Evolutionary conservation across 2,888 invertebrate species (phyloP).

Genomic region (Volucella zonaria): DNA sequence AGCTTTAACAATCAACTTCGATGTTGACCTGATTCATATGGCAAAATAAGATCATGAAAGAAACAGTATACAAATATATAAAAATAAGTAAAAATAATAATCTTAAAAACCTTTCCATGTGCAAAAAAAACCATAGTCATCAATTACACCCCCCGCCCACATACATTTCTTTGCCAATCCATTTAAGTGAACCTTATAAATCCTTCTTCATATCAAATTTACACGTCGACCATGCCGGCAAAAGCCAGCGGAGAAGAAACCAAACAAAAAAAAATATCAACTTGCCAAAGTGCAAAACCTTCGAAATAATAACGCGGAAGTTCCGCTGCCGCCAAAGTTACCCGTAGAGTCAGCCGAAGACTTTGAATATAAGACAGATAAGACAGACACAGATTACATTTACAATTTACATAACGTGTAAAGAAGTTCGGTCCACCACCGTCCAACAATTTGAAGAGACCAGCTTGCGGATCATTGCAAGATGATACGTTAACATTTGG

Average conservation of each 20-base stretch:
- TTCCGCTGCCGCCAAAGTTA: constrained; percentile 35
- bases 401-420: constrained; percentile 72
- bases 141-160: constrained; percentile 50
- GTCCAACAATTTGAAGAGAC: constrained; percentile 13
- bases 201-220: constrained; percentile 57
- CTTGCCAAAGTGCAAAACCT: constrained; percentile 66
- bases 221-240: constrained; percentile 28
- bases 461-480: constrained; percentile 37
- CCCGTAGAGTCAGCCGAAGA: constrained; percentile 50
- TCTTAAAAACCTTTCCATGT: constrained; percentile 33
- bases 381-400: constrained; percentile 70
- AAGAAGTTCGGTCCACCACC: constrained; percentile 48
- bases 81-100: neutral
- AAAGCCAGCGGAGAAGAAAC: constrained; percentile 42
- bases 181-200: constrained; percentile 43
- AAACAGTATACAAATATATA: neutral
- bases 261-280: constrained; percentile 59
- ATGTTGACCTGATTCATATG: constrained; percentile 64
- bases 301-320: constrained; percentile 72
- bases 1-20: constrained; percentile 43
- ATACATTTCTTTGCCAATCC: constrained; percentile 25
- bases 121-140: constrained; percentile 31
- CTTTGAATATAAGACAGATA: constrained; percentile 68
- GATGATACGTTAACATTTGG: constrained; percentile 62
- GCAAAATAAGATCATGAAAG: constrained; percentile 15